Evolutionary conservation across 1,140 invertebrate genomes (phyloP).

Genomic region (Oryctes rhinoceros): DNA sequence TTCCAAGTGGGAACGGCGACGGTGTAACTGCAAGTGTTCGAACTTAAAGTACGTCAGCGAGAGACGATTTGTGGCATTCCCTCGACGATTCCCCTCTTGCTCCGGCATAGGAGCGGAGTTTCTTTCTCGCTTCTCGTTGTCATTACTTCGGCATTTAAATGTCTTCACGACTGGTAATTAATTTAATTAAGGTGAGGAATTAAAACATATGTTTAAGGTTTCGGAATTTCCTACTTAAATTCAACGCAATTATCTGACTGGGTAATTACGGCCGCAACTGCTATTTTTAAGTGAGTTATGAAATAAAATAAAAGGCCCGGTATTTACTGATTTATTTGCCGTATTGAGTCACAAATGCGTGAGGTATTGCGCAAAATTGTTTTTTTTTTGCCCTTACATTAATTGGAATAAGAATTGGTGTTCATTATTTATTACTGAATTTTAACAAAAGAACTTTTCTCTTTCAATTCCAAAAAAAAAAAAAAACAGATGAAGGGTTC

Average conservation of each 20-base stretch:
- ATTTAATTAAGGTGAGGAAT: constrained; percentile 12
- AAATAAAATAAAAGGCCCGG: not conserved
- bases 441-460: no score
- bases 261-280: not conserved
- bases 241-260: not conserved
- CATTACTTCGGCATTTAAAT: constrained; percentile 30
- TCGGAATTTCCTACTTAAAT: constrained; percentile 30
- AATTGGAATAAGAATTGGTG: no score
- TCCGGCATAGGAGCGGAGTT: not conserved
- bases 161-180: constrained; percentile 23
- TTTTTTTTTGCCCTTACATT: no score
- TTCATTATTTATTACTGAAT: no score
- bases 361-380: not conserved
- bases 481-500: no score
- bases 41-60: not conserved
- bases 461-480: no score
- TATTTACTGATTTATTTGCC: constrained; percentile 13
- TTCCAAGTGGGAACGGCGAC: not conserved
- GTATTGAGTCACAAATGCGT: not conserved
- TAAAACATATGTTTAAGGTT: constrained; percentile 33
- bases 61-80: not conserved
- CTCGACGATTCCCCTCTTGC: not conserved
- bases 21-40: constrained; percentile 11
- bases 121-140: not conserved
- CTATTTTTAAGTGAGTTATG: constrained; percentile 3